Conservation (phyloP, 2,797 vertebrate genomes). For the Varecia variegata region DNA sequence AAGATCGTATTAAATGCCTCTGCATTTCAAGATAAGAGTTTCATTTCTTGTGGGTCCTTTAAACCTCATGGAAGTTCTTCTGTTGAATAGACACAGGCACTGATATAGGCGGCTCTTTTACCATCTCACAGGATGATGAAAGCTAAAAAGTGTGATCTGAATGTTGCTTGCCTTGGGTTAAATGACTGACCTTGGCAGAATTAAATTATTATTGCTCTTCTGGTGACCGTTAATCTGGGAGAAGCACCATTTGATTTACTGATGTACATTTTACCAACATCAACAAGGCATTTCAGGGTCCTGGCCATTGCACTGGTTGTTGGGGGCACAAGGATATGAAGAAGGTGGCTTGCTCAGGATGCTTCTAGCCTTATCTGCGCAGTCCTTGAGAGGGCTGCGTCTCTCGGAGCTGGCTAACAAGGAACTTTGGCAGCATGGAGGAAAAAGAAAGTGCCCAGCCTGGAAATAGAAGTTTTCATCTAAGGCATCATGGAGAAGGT, state of each 20-base stretch:
- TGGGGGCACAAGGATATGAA: background rate
- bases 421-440: background rate
- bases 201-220: background rate
- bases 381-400: background rate
- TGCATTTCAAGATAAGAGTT: background rate
- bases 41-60: background rate
- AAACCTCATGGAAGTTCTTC: background rate
- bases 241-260: background rate
- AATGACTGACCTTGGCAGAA: background rate
- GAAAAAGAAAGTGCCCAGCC: background rate
- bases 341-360: rapidly evolving
- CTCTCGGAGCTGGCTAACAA: background rate
- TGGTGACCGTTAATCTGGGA: background rate
- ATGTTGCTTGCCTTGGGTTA: background rate
- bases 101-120: background rate
- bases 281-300: background rate
- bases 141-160: background rate
- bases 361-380: background rate
- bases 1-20: background rate
- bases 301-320: rapidly evolving
- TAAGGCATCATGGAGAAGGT: background rate
- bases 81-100: background rate
- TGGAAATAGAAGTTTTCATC: background rate
- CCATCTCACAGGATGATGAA: background rate
- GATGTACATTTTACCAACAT: background rate